phyloP scores from a whole-genome alignment of 2,888 invertebrate species.

The Nomada hirtipes region DNA sequence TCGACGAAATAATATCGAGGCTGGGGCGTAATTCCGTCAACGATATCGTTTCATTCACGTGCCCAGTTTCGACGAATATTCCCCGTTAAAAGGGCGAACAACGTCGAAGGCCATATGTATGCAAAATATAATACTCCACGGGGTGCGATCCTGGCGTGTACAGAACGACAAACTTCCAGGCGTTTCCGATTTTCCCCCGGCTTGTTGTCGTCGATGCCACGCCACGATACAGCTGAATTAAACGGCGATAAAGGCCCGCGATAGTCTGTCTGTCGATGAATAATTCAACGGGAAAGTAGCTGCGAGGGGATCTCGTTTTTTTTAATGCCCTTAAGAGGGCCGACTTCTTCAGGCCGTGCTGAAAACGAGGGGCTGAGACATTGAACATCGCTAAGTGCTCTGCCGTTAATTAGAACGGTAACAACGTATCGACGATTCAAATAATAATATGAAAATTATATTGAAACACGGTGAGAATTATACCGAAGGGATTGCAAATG shows the following conservation, averaged over 20 bases:
- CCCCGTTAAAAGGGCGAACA: constrained; percentile 21
- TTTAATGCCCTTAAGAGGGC: constrained; percentile 11
- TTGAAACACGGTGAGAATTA: background rate
- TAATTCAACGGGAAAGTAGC: constrained; percentile 32
- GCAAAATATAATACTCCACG: constrained; percentile 42
- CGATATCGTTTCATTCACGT: constrained; percentile 3
- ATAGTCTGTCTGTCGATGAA: constrained; percentile 27
- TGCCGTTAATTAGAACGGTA: background rate
- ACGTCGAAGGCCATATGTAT: constrained; percentile 34
- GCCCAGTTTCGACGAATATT: constrained; percentile 20
- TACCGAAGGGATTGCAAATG: too few species aligned
- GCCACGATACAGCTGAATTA: constrained; percentile 38
- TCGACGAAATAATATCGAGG: constrained; percentile 15
- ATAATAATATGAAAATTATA: background rate
- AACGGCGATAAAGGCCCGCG: constrained; percentile 33
- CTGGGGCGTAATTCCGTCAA: constrained; percentile 1
- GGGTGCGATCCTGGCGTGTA: constrained; percentile 28
- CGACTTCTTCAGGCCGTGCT: background rate
- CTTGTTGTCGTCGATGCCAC: constrained; percentile 17
- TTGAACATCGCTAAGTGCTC: constrained; percentile 1
- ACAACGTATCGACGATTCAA: background rate
- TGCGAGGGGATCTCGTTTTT: constrained; percentile 13
- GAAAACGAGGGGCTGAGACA: constrained; percentile 5
- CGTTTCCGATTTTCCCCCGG: constrained; percentile 25
- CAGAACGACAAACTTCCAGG: constrained; percentile 27